Percentiles rank a stretch among this genome's conserved stretches.
phyloP scores from a whole-genome alignment of 2,888 invertebrate species.

The Thymelicus sylvestris region DNA sequence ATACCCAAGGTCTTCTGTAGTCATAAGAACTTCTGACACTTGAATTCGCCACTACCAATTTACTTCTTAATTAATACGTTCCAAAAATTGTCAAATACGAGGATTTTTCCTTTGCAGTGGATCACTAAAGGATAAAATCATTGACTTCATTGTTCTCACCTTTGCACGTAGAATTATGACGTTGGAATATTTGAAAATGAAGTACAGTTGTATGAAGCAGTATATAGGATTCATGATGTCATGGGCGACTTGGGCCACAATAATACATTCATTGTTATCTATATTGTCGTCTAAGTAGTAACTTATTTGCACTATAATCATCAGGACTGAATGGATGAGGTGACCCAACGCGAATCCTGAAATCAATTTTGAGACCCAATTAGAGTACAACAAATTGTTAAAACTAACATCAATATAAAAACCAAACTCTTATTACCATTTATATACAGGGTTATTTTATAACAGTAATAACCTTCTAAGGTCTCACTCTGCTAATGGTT shows the following conservation, averaged over 20 bases:
- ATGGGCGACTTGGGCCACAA: slow-evolving; percentile 84
- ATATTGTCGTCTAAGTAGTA: slow-evolving; percentile 82
- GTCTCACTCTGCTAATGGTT: too few species aligned
- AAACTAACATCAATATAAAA: background rate
- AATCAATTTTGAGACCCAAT: slow-evolving; percentile 33
- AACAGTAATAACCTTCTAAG: too few species aligned
- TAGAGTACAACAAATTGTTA: background rate
- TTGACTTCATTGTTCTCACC: slow-evolving; percentile 50
- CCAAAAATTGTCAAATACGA: too few species aligned
- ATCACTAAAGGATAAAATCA: too few species aligned
- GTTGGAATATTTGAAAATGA: slow-evolving; percentile 93
- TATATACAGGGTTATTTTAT: too few species aligned
- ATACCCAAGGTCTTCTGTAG: too few species aligned
- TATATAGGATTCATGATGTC: slow-evolving; percentile 89
- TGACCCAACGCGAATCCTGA: slow-evolving; percentile 92
- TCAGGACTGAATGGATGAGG: slow-evolving; percentile 89
- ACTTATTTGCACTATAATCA: slow-evolving; percentile 88
- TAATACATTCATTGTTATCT: slow-evolving; percentile 85
- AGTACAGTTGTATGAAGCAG: slow-evolving; percentile 90
- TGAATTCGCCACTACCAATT: too few species aligned
- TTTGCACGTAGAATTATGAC: slow-evolving; percentile 83
- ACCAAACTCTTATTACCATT: too few species aligned
- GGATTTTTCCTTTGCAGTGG: too few species aligned
- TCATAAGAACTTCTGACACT: too few species aligned
- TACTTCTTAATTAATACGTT: too few species aligned